These are phyloP conservation scores for Drosophila recens DNA, from an alignment of 2,888 invertebrate species.

Conservation along the genomic window DNA sequence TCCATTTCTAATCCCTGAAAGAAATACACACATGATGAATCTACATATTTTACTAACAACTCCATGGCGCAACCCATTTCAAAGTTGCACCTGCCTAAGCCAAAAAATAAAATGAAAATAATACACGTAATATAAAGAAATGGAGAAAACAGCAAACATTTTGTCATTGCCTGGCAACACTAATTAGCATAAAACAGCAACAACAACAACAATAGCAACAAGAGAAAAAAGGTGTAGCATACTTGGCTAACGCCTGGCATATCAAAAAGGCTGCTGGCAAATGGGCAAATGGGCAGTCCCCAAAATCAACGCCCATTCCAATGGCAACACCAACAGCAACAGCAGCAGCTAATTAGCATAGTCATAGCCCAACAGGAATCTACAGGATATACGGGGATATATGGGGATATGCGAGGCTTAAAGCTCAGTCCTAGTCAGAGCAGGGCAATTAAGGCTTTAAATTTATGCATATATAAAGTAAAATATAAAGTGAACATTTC, in stretches of 20 bases:
- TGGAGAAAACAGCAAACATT: constrained; percentile 22
- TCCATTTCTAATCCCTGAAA: constrained; percentile 16
- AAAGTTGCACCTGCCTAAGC: constrained; percentile 41
- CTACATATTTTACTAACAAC: constrained; percentile 10
- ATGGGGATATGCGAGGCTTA: constrained; percentile 16
- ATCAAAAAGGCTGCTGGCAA: constrained; percentile 37
- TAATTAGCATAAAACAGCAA: constrained; percentile 44
- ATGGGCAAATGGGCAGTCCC: constrained; percentile 31
- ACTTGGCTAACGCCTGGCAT: constrained; percentile 19
- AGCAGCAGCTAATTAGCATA: constrained; percentile 67
- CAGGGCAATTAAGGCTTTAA: constrained; percentile 61
- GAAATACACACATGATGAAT: constrained; percentile 29
- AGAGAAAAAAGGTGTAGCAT: constrained; percentile 22
- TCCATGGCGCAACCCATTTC: constrained; percentile 37
- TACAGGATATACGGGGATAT: constrained; percentile 19
- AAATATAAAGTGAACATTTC: constrained; percentile 54
- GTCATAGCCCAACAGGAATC: constrained; percentile 39
- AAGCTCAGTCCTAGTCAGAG: constrained; percentile 24
- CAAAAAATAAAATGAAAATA: constrained; percentile 1
- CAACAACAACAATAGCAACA: neutral
- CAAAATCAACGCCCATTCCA: constrained; percentile 40
- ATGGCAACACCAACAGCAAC: constrained; percentile 12
- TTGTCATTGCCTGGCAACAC: constrained; percentile 40
- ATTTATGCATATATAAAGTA: constrained; percentile 58
- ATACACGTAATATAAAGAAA: neutral